Percentiles rank a stretch among this genome's conserved stretches.
Evolutionary conservation across 2,888 invertebrate genomes (phyloP).

Genomic region (Trisateles emortualis): DNA sequence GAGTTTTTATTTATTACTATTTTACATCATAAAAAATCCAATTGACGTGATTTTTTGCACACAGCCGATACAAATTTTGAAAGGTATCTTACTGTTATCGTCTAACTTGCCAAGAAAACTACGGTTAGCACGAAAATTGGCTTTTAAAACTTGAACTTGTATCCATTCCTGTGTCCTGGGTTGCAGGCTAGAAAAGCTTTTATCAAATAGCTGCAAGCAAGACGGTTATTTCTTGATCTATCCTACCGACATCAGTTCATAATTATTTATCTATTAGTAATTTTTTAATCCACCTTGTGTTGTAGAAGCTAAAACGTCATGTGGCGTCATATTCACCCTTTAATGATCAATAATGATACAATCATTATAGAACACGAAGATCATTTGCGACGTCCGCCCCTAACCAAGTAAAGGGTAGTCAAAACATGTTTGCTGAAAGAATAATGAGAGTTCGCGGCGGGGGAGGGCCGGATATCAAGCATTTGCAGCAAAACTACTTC

Average conservation of each 20-base stretch:
- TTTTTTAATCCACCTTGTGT: slow-evolving; percentile 41
- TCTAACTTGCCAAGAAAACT: too few species aligned
- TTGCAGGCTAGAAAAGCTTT: too few species aligned
- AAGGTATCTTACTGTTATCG: too few species aligned
- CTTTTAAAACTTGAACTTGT: too few species aligned
- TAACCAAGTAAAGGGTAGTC: slow-evolving; percentile 77
- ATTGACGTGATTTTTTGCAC: too few species aligned
- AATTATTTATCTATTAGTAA: slow-evolving; percentile 21
- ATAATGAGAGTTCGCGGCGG: slow-evolving; percentile 77
- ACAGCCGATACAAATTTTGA: too few species aligned
- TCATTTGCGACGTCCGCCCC: slow-evolving; percentile 65
- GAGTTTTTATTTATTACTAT: too few species aligned
- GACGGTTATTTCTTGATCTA: background rate
- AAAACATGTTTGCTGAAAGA: slow-evolving; percentile 85
- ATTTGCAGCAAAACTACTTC: slow-evolving; percentile 79
- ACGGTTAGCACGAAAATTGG: too few species aligned
- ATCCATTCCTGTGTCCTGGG: too few species aligned
- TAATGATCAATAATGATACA: slow-evolving; percentile 75
- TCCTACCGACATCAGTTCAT: background rate
- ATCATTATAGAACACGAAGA: slow-evolving; percentile 62
- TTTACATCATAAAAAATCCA: too few species aligned
- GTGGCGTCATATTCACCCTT: slow-evolving; percentile 59
- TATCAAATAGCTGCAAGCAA: too few species aligned
- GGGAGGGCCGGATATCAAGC: slow-evolving; percentile 71
- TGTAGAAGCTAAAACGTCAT: slow-evolving; percentile 47